phyloP scores from a whole-genome alignment of 2,113 vertebrate species.

The Phylloscopus whistleri region DNA sequence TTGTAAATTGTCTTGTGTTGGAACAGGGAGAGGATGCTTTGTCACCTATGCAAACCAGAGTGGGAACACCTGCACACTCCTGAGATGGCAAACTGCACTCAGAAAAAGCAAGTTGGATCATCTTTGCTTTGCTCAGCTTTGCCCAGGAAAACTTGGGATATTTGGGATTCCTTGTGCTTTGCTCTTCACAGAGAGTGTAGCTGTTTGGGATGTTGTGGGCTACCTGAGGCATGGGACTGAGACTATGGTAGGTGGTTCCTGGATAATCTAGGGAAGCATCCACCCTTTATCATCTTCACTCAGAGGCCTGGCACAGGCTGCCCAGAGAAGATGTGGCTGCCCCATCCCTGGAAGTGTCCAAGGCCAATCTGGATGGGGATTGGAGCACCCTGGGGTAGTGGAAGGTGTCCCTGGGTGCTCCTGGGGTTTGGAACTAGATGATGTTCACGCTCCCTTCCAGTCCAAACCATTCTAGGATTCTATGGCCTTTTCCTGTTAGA shows the following conservation, averaged over 20 bases:
- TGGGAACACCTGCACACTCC: background rate
- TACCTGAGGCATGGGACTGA: background rate
- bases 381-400: too few relatives aligned
- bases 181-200: too few relatives aligned
- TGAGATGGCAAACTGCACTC: background rate
- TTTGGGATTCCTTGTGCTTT: background rate
- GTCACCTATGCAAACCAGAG: background rate
- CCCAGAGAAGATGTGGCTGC: background rate
- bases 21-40: background rate
- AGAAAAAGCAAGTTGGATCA: background rate
- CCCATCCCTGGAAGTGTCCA: background rate
- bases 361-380: fast-evolving
- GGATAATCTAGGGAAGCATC: background rate
- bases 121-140: background rate
- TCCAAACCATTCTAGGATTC: background rate
- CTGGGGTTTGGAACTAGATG: background rate
- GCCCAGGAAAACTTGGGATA: background rate
- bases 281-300: background rate
- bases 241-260: background rate
- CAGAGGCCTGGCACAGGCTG: background rate
- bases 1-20: background rate
- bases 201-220: background rate
- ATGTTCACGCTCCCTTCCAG: background rate
- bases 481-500: background rate
- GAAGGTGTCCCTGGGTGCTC: background rate